Conservation (phyloP, 2,888 invertebrate genomes). For the Dynastes hyllus region DNA sequence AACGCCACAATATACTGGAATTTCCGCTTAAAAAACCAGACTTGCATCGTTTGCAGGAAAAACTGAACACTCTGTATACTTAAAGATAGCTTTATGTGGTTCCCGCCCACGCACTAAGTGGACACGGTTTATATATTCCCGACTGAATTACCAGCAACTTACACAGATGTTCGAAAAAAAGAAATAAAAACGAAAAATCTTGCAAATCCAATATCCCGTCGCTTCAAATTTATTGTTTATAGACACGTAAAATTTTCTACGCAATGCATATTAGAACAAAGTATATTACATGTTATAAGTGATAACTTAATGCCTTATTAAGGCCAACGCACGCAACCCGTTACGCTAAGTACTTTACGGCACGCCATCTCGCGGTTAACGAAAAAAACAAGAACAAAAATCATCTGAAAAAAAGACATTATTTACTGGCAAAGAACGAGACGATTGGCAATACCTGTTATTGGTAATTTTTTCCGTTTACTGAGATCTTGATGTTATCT, state of each 20-base stretch:
- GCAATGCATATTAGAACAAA: constrained; percentile 68
- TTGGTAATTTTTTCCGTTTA: background rate
- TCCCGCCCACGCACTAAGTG: too few relatives aligned
- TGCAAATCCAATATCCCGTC: constrained; percentile 55
- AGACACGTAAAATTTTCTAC: constrained; percentile 49
- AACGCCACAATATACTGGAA: too few relatives aligned
- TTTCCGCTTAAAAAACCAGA: too few relatives aligned
- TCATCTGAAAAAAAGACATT: background rate
- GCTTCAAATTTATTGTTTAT: constrained; percentile 60
- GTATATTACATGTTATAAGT: constrained; percentile 70
- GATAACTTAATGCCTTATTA: constrained; percentile 72
- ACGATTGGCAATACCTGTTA: background rate
- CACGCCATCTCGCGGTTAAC: constrained; percentile 56
- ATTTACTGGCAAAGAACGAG: background rate
- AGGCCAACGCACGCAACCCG: constrained; percentile 67
- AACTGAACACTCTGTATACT: too few relatives aligned
- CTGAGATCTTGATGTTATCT: background rate
- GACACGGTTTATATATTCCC: too few relatives aligned
- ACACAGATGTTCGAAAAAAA: constrained; percentile 9
- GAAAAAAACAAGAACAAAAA: background rate
- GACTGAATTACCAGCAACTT: constrained; percentile 20
- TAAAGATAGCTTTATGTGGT: too few relatives aligned
- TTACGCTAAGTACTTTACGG: constrained; percentile 66
- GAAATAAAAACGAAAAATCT: constrained; percentile 25
- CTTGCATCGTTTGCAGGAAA: too few relatives aligned